These are phyloP conservation scores for Meandrina meandrites DNA, from an alignment of 92 coral and sea anemone genomes.

Conservation along the genomic window DNA sequence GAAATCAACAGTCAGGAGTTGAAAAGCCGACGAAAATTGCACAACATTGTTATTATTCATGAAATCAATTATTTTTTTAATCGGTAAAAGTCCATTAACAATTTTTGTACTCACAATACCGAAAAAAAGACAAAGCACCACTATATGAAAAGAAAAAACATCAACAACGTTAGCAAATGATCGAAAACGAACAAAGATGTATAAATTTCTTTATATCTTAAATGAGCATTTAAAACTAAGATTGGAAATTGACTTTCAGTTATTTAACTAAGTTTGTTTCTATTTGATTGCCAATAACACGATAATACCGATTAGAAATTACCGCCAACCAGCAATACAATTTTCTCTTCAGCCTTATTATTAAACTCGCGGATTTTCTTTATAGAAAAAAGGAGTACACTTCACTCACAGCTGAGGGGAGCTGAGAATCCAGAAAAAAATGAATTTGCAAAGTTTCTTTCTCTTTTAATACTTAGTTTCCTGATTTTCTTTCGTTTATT, in stretches of 20 bases:
- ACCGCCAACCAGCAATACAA: neutral
- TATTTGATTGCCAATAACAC: neutral
- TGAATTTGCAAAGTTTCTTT: neutral
- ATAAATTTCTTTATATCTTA: neutral
- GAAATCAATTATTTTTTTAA: constrained; percentile 3
- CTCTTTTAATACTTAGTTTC: neutral
- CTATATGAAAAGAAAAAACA: neutral
- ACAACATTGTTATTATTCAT: neutral
- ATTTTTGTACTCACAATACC: neutral
- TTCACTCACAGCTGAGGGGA: neutral
- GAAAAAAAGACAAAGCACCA: neutral
- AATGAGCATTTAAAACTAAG: neutral
- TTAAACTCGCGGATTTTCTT: neutral
- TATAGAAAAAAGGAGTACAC: neutral
- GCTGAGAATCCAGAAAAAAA: neutral
- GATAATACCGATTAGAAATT: neutral
- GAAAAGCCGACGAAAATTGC: constrained; percentile 9
- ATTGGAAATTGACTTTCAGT: neutral
- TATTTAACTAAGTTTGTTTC: neutral
- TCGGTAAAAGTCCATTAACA: neutral
- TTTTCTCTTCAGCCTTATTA: neutral
- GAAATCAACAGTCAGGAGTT: neutral
- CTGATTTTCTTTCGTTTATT: neutral
- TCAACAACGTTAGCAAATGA: neutral
- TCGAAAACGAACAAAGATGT: neutral